phyloP scores from a whole-genome alignment of 2,888 invertebrate species.

The Oxytorus armatus region DNA sequence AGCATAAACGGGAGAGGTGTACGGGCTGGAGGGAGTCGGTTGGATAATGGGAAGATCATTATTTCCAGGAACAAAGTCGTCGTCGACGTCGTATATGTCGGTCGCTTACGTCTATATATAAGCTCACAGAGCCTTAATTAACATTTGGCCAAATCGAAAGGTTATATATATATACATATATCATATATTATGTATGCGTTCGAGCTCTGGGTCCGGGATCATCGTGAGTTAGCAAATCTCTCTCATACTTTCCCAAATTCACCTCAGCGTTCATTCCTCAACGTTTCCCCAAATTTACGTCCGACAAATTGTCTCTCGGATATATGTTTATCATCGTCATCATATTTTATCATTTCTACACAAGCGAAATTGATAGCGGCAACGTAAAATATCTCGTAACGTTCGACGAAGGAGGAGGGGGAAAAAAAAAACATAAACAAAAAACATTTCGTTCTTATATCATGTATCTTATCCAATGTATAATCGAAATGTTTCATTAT shows the following conservation, averaged over 20 bases:
- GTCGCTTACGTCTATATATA: not conserved
- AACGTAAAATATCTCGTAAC: conserved; percentile 14
- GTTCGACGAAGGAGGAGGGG: not conserved
- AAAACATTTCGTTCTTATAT: conserved; percentile 11
- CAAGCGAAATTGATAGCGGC: conserved; percentile 3
- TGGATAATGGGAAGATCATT: conserved; percentile 83
- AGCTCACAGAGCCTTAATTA: conserved; percentile 47
- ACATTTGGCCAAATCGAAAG: conserved; percentile 59
- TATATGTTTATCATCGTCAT: conserved; percentile 34
- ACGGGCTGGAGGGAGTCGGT: conserved; percentile 54
- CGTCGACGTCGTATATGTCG: conserved; percentile 70
- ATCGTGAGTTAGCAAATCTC: conserved; percentile 19
- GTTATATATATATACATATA: not conserved
- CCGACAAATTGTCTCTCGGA: conserved; percentile 22
- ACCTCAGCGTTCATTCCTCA: conserved; percentile 35
- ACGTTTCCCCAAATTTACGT: no score
- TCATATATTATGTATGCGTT: conserved; percentile 2
- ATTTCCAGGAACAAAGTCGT: conserved; percentile 82
- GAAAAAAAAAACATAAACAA: conserved; percentile 1
- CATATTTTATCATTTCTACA: conserved; percentile 38
- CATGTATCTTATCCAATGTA: conserved; percentile 26
- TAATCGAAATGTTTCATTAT: conserved; percentile 29
- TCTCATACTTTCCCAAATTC: conserved; percentile 14
- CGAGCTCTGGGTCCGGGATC: not conserved
- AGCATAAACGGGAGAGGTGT: conserved; percentile 59